Evolutionary conservation across 2,888 invertebrate genomes (phyloP), one percentile per base, ranked within the genome.

Genomic region (Keiferia lycopersicella): DNA sequence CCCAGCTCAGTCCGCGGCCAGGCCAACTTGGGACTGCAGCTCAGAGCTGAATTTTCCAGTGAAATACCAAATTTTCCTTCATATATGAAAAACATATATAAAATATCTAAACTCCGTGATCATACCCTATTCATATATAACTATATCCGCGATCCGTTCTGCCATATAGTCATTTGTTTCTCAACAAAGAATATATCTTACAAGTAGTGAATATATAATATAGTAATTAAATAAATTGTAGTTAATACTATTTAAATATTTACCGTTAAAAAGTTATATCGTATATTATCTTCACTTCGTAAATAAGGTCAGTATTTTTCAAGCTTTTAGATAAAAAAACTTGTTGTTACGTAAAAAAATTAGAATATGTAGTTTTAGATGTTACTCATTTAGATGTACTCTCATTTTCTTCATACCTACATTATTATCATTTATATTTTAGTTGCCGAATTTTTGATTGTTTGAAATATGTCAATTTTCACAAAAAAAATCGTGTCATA

Each of bases 131-230:
- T 67, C 62, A 75, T 79, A 67, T 79, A 77, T 70, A 76, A 82
- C 68, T 83, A 81, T 68, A 81, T 82, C 64, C 83, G 80, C 74
- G 85, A 87, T 51, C 85, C 85, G 34, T 70, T 81, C 59, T 77
- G 84, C 41, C 87, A 89, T 62, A 86, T 88, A 74, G 69, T 88
- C 8, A 90, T 90, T 64, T 80, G 86, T 76, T 89, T 91, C 69
- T 91, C 91, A 26, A 90, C 90, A 0, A 90, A 91, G 81, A 91
- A 90, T 75, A 91, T 91, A 67, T 87, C 88, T 1, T 91, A 91
- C 67, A 91, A 88, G 74, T 91, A 91, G 91, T 88, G 86, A 64
- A 74, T 45, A 67, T 60, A 62, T 62, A 57, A 70, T 64, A 51
- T 18, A 60, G 63, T 62, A 65, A 69, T 73, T 68, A 65, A 38